Evolutionary conservation across 2,888 invertebrate species (phyloP), one percentile per base, ranked within the genome.

Genomic region (Clepsis dumicolana): DNA sequence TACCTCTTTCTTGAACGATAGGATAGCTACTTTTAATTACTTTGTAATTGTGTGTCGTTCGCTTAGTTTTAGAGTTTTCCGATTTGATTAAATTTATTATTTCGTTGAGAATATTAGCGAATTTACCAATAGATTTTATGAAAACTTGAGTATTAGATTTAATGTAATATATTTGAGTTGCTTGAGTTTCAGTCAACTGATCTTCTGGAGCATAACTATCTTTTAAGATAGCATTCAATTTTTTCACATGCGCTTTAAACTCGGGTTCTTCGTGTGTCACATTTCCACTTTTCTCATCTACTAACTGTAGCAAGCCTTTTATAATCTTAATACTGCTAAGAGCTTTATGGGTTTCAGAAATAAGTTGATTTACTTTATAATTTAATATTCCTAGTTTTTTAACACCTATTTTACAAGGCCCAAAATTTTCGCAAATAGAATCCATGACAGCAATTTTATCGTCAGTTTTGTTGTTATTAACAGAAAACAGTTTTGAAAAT

Each of bases 121-220:
- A 89, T 44, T 79, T 89, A 52, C 78, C 81, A n/a, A 91, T 77
- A 0, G 87, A 84, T 54, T 80, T 72, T 25, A 89, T 79, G 38
- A 91, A 90, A 16, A 77, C 70, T 59, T 85, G 74, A 21, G 83
- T 84, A 64, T 87, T 86, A 59, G 77, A 79, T 75, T 86, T 90
- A 4, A 91, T 81, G 61, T 86, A 85, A 54, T 78, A 74, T 24
- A 90, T 82, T 77, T 87, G 87, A 7, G 65, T 76, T 24, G 70
- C 64, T 71, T 87, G 81, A 4, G 80, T 83, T 21, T 78, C 72
- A 25, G 81, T 79, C 12, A 89, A 52, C 1, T 78, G 72, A 4
- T 59, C 68, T 25, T 70, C 70, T 3, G 72, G 72, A 24, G 56
- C 60, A 50, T 79, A 79, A 18, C 70, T 74, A 2, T 77, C 79